A percentile compares a stretch with the other conserved stretches of the same genome.
Conservation (phyloP, 64 coral and sea anemone genomes). For the Stichodactyla mertensii region DNA sequence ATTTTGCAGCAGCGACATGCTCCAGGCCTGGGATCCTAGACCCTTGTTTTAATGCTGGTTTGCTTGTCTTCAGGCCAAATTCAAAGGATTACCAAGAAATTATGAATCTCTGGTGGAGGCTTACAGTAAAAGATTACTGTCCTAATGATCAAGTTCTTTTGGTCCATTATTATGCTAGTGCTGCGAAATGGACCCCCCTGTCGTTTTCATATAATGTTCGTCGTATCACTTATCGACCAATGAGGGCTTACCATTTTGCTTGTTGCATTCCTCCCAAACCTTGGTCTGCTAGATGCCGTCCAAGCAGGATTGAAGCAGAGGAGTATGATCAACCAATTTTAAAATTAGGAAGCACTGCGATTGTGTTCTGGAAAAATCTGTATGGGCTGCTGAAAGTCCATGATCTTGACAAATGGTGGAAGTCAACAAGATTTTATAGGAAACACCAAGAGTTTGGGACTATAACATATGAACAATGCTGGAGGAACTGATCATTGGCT, state of each 20-base stretch:
- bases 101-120: slow-evolving; percentile 56
- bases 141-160: slow-evolving; percentile 81
- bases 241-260: slow-evolving; percentile 81
- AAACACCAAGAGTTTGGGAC: slow-evolving; percentile 51
- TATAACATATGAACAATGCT: slow-evolving; percentile 37
- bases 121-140: slow-evolving; percentile 45
- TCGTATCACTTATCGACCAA: slow-evolving; percentile 63
- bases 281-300: slow-evolving; percentile 56
- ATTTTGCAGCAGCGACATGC: slow-evolving; percentile 75
- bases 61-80: slow-evolving; percentile 69
- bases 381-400: slow-evolving; percentile 51
- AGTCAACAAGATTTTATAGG: slow-evolving; percentile 51
- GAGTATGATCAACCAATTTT: slow-evolving; percentile 52
- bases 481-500: not conserved
- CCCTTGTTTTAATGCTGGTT: slow-evolving; percentile 83
- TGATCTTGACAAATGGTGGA: slow-evolving; percentile 67
- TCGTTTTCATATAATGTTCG: slow-evolving; percentile 70
- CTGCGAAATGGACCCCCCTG: slow-evolving; percentile 35
- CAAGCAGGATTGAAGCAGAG: slow-evolving; percentile 53
- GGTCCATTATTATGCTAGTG: slow-evolving; percentile 67
- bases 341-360: slow-evolving; percentile 40
- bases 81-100: slow-evolving; percentile 40
- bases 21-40: slow-evolving; percentile 67
- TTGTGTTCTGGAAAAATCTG: slow-evolving; percentile 73
- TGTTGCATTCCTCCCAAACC: slow-evolving; percentile 72